Evolutionary conservation across 1,140 invertebrate species (phyloP), one percentile per base, ranked within the genome.

Genomic region (Aphelenchoides fujianensis): DNA sequence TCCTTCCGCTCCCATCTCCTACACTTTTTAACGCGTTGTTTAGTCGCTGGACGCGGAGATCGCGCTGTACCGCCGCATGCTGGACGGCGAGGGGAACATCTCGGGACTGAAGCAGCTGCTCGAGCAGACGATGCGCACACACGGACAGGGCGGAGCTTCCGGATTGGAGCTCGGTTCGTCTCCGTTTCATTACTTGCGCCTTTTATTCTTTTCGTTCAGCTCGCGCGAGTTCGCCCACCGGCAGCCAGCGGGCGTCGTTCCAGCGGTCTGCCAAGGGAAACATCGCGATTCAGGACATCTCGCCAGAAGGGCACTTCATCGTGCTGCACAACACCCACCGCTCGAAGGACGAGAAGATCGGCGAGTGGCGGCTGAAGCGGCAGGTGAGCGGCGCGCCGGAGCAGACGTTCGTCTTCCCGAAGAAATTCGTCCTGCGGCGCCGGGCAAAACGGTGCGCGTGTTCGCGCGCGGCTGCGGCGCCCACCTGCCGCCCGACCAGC

Each of bases 211-310:
- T n/a, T n/a, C n/a, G n/a, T n/a, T n/a, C n/a, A n/a, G n/a, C n/a
- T n/a, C n/a, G n/a, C 3, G 83, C 85, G 79, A 80, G 85, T 64
- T 85, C 86, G 9, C 85, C 86, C 69, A 86, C 86, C 31, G 82
- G 85, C 5, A 85, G 85, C 59, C 87, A 59, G 34, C 55, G 86
- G 62, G 86, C 85, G 0, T 86, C 86, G 3, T 88, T 84, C 79
- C 86, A 86, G n/a, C 70, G 70, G 9, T 72, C 70, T 19, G 70
- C 70, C 31, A 72, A 72, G 32, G 70, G 70, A 28, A 72, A 72
- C 48, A 70, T 72, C 2, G 70, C 70, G 2, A 72, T 72, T 48
- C 69, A 72, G 28, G 71, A 72, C 23, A 53, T 62, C 2, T 57
- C 71, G 5, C 52, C 71, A 23, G 71, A 72, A 2, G 71, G 71